Conservation (phyloP, 2,888 invertebrate genomes). For the Villa cingulata region DNA sequence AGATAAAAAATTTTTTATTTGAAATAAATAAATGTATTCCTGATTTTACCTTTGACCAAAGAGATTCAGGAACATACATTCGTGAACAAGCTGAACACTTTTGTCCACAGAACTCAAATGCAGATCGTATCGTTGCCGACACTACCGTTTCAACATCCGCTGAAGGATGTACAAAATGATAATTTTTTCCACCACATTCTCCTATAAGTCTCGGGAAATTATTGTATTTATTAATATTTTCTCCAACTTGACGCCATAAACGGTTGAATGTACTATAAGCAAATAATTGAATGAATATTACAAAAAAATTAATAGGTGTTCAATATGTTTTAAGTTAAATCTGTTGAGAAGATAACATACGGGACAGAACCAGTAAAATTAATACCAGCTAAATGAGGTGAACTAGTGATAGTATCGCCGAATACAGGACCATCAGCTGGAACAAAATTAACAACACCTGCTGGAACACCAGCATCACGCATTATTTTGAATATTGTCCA, state of each 20-base stretch:
- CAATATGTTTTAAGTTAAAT: not conserved
- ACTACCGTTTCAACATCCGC: conserved; percentile 77
- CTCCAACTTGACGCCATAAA: conserved; percentile 84
- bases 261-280: conserved; percentile 59
- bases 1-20: too few relatives aligned
- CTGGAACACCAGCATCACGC: conserved; percentile 89
- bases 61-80: conserved; percentile 83
- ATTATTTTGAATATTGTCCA: conserved; percentile 88
- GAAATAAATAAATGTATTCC: not conserved
- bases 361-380: conserved; percentile 98
- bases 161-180: conserved; percentile 87
- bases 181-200: conserved; percentile 99
- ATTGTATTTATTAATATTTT: conserved; percentile 68
- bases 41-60: conserved; percentile 53
- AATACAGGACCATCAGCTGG: conserved; percentile 94
- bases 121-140: conserved; percentile 70
- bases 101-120: conserved; percentile 95
- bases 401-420: conserved; percentile 76
- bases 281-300: too few relatives aligned
- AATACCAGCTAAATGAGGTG: conserved; percentile 77
- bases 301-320: too few relatives aligned
- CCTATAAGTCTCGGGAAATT: conserved; percentile 89
- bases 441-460: conserved; percentile 94
- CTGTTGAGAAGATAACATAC: conserved; percentile 17
- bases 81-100: conserved; percentile 99